phyloP scores from a whole-genome alignment of 2,888 invertebrate genomes.

The Sphaeridia pumilis region DNA sequence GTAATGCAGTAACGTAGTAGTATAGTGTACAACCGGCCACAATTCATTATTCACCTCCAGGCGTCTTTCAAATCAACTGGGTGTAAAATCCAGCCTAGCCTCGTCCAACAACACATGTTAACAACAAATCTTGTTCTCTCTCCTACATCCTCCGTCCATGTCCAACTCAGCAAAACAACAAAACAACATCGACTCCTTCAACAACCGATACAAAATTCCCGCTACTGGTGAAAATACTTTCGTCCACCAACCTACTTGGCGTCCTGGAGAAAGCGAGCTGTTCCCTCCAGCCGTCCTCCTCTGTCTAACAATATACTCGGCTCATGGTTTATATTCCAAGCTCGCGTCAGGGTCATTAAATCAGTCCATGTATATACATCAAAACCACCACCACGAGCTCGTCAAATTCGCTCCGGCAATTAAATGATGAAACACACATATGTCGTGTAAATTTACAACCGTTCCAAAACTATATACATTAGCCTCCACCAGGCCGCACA shows the following conservation, averaged over 20 bases:
- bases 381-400: background rate
- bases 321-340: too few species aligned
- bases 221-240: background rate
- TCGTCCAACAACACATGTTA: background rate
- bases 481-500: background rate
- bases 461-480: background rate
- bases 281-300: background rate
- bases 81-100: background rate
- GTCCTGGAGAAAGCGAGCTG: background rate
- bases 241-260: background rate
- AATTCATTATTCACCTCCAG: background rate
- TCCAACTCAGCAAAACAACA: too few species aligned
- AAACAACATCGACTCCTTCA: too few species aligned
- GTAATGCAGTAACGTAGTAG: too few species aligned
- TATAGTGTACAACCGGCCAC: background rate
- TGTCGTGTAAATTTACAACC: background rate
- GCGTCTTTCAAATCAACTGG: background rate
- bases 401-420: background rate
- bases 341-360: too few species aligned
- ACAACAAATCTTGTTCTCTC: background rate
- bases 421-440: background rate
- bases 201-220: too few species aligned
- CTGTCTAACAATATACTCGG: too few species aligned
- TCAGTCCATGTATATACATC: background rate
- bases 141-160: background rate